These are phyloP conservation scores for Porites evermanni DNA, from an alignment of 92 coral and sea anemone genomes.

Conservation along the genomic window DNA sequence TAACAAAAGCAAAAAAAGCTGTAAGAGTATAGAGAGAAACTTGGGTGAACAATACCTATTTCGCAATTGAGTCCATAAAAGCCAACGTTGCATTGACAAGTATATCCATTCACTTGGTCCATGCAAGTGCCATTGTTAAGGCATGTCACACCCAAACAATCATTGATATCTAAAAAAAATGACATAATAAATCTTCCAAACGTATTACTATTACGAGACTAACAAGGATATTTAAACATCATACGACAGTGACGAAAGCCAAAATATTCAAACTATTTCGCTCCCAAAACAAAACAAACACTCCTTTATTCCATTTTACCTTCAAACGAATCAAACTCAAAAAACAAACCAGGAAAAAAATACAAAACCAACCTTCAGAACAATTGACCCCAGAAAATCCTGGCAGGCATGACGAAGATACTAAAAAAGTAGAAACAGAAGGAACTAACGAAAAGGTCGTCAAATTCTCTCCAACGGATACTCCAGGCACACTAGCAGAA, in stretches of 20 bases:
- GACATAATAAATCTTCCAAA: no score
- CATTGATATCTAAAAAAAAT: conserved; percentile 23
- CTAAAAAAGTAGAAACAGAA: background rate
- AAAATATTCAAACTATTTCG: no score
- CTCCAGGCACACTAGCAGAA: no score
- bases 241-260: no score
- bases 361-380: background rate
- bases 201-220: no score
- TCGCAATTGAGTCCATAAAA: conserved; percentile 27
- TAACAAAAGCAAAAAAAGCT: no score
- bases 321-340: background rate
- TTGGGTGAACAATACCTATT: background rate
- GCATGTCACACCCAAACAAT: conserved; percentile 27
- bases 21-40: no score
- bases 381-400: conserved; percentile 3
- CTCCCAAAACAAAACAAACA: no score
- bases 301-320: no score
- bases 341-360: background rate
- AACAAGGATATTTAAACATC: no score
- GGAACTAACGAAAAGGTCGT: background rate
- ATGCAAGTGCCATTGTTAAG: conserved; percentile 36
- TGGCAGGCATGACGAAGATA: background rate
- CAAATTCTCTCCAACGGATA: no score
- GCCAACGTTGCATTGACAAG: conserved; percentile 24
- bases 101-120: conserved; percentile 16